Conservation (phyloP, 1,140 invertebrate genomes). For the Zaprionus taronus region DNA sequence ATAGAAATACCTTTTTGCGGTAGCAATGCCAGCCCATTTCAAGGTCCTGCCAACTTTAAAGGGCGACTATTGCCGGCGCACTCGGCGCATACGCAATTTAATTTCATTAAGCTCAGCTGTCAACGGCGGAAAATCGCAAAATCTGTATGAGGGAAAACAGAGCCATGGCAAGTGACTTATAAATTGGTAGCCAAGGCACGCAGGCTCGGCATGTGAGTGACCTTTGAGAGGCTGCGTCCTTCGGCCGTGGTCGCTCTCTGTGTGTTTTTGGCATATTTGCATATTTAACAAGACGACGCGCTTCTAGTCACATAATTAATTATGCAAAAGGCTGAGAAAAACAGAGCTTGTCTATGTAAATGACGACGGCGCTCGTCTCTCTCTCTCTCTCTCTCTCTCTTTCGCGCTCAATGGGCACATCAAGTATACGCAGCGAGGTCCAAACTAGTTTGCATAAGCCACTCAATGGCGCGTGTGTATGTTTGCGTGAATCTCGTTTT, state of each 20-base stretch:
- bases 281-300: constrained; percentile 76
- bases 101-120: constrained; percentile 41
- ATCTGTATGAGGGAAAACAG: constrained; percentile 3
- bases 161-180: constrained; percentile 26
- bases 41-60: constrained; percentile 41
- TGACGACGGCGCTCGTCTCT: not conserved
- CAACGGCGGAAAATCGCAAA: constrained; percentile 8
- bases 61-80: constrained; percentile 6
- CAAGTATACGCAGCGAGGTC: constrained; percentile 70
- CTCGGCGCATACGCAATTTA: constrained; percentile 45
- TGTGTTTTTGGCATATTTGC: constrained; percentile 65
- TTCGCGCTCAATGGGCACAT: constrained; percentile 23
- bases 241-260: constrained; percentile 6
- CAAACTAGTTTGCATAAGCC: constrained; percentile 75
- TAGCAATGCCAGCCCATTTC: constrained; percentile 7
- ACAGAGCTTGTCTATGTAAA: constrained; percentile 50
- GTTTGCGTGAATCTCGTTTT: constrained; percentile 51
- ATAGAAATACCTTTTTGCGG: constrained; percentile 43
- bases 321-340: constrained; percentile 72
- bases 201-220: constrained; percentile 37
- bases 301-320: constrained; percentile 77
- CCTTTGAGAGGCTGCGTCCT: constrained; percentile 35
- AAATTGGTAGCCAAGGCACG: constrained; percentile 24
- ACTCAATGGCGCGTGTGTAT: constrained; percentile 29
- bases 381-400: not conserved